Base-by-base conservation (phyloP, 2,113 vertebrate species). In the Platycercus adscitus region DNA sequence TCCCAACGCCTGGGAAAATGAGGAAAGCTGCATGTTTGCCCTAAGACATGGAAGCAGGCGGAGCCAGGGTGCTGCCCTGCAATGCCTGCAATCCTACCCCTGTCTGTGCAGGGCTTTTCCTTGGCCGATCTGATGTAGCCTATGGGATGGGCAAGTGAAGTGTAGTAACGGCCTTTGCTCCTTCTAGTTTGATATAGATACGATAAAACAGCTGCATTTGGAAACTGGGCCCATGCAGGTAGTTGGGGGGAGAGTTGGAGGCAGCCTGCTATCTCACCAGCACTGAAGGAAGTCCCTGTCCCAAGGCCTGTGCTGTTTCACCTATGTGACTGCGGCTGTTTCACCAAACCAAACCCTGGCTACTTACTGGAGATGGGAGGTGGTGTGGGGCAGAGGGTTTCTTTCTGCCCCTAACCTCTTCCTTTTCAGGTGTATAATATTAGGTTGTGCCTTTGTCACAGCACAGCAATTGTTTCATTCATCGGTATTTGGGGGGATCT, bases 401-500 rank as follows among this genome's bases (percentile, higher is more conserved):
- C 61, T 23, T 68, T 13, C 61, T 65, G 43, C 28, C 41, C 33
- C 46, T 28, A 16, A 17, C 0, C 5, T 17, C 15, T 21, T 35
- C 58, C 18, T 49, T 1, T 50, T 47, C 46, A 24, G 29, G 24
- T 4, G 11, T 6, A 0, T 41, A 10, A 33, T 0, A 0, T 53
- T 2, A 17, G 52, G 20, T 55, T 0, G 0, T 65, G 58, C 35
- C 24, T 17, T 39, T 55, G 47, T 69, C 35, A 20, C 55, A 64
- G 72, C 33, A 18, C 47, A 56, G 52, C 0, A 0, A 6, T 65
- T 63, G 50, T 49, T 73, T 58, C 63, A 0, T 69, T 80, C 49
- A 58, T 86, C 6, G 56, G 76, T 2, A 0, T 77, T 77, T 71
- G 24, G 12, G 43, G 52, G 17, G 6, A 60, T 81, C 72, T 53